phyloP scores from a whole-genome alignment of 2,888 invertebrate species.

The Drosophila buzzatii region DNA sequence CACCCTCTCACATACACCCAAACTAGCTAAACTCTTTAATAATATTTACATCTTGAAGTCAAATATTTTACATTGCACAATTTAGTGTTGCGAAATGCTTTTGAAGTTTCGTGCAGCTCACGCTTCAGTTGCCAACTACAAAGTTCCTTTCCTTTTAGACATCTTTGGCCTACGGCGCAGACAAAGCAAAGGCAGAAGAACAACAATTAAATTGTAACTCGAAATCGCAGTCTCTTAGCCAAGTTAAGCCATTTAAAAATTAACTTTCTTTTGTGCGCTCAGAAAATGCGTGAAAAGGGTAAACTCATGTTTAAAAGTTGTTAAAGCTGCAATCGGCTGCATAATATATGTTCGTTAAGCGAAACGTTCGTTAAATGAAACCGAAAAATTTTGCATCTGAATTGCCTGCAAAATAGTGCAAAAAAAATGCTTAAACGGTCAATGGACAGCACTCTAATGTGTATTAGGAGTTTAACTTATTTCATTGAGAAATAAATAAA shows the following conservation, averaged over 20 bases:
- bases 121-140: neutral
- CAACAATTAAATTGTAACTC: neutral
- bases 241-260: neutral
- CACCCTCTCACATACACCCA: neutral
- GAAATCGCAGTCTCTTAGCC: neutral
- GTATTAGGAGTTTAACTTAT: too few relatives aligned
- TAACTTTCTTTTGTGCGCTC: neutral
- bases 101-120: neutral
- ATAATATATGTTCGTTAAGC: too few relatives aligned
- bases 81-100: neutral
- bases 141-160: neutral
- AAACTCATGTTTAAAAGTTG: too few relatives aligned
- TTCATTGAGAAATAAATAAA: too few relatives aligned
- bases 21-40: neutral
- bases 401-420: too few relatives aligned
- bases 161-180: neutral
- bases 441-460: too few relatives aligned
- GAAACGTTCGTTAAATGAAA: too few relatives aligned
- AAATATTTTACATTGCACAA: neutral
- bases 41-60: neutral
- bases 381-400: too few relatives aligned
- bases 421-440: too few relatives aligned
- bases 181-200: constrained; percentile 1
- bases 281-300: neutral
- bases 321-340: too few relatives aligned